phyloP scores from a whole-genome alignment of 2,797 vertebrate genomes.

The Lates japonicus region DNA sequence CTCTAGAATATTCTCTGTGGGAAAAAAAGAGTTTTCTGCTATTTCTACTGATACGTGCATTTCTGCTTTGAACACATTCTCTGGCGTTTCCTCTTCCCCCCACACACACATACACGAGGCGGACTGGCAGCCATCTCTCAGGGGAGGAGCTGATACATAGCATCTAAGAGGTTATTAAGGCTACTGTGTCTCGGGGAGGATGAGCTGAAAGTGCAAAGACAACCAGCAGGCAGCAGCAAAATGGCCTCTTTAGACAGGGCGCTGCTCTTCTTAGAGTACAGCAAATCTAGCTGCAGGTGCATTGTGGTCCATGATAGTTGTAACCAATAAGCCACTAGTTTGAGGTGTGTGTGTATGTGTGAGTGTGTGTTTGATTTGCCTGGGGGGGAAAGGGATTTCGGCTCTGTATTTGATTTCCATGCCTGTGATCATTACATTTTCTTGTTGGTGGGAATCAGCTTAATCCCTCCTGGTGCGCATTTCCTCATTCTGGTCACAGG shows the following conservation, averaged over 20 bases:
- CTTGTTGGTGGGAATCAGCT: constrained; percentile 62
- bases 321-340: constrained; percentile 30
- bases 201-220: constrained; percentile 64
- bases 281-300: constrained; percentile 50
- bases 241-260: constrained; percentile 51
- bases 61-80: constrained; percentile 30
- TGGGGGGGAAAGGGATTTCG: constrained; percentile 32
- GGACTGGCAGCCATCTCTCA: constrained; percentile 52
- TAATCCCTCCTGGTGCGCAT: constrained; percentile 63
- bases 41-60: constrained; percentile 24
- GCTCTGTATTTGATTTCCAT: constrained; percentile 62
- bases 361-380: constrained; percentile 24
- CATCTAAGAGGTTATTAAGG: constrained; percentile 72
- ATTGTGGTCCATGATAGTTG: constrained; percentile 37
- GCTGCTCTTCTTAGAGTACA: constrained; percentile 27
- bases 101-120: neutral
- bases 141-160: constrained; percentile 67
- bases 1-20: neutral
- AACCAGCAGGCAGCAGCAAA: constrained; percentile 63
- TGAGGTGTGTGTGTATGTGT: constrained; percentile 25
- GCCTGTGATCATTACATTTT: constrained; percentile 70
- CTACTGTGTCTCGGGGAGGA: constrained; percentile 55
- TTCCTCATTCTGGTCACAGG: constrained; percentile 58
- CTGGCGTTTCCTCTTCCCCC: constrained; percentile 28
- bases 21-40: neutral